Base-by-base conservation (phyloP, 2,888 invertebrate species). In the Agrotis ipsilon region DNA sequence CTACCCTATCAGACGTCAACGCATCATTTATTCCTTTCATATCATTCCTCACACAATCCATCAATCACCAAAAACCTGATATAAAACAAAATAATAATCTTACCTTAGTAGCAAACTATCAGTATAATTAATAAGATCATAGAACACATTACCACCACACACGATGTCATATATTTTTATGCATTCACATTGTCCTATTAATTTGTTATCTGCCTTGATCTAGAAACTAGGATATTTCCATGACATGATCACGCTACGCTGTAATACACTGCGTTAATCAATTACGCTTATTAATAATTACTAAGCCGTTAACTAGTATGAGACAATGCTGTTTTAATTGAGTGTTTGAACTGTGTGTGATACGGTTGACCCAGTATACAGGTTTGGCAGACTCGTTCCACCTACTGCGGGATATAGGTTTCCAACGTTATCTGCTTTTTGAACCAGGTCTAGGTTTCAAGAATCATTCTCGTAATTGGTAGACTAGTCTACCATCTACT, bases 151-250 rank as follows among this genome's bases (percentile, higher is more conserved):
- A 57, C 13, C 19, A 60, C 43, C 43, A 62, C 46, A 46, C 32
- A 70, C 32, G 51, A 48, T 24, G 13, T 49, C 51, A 32, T 77
- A 60, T 49, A 60, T 39, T 78, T 62, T 51, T 27, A 72, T 54
- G 57, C 66, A 72, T 48, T 52, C 57, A 61, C 63, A 59, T 60
- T 63, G 69, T 66, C 65, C 39, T 65, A 70, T 76, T 72, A 83
- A 76, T 84, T 76, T 80, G 62, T 86, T 83, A 87, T 83, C 83
- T 78, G 80, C 88, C 87, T 89, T 89, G 88, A 88, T 85, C 87
- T 85, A 82, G 78, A 83, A 84, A 84, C 80, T 69, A 67, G 70
- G 67, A 80, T 76, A 77, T 86, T 85, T 85, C 87, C 83, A 85
- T 87, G 85, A 87, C 83, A 84, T 80, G 81, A 82, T 79, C 78